Base-by-base conservation (phyloP, 2,888 invertebrate genomes). In the Sericinus montela region DNA sequence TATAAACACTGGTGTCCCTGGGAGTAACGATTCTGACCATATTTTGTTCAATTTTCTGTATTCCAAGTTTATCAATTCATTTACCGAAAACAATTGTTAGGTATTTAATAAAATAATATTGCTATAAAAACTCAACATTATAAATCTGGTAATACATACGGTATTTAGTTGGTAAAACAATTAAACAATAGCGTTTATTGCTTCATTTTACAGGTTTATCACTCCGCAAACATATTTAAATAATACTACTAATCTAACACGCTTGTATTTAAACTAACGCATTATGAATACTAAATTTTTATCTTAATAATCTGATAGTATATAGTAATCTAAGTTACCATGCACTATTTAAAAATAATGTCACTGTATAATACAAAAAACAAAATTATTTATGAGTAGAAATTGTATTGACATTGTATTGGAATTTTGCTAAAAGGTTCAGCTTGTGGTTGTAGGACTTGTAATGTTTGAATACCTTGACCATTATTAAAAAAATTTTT, bases 361-460 rank as follows among this genome's bases (percentile, higher is more conserved):
- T 15, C 10, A 4, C 23, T 29, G 15, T 43, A 35, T 35, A 13
- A 11, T 39, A 10, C 28, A 1, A 29, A 40, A n/a, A 40, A 25
- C 10, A 3, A 4, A 38, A 28, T 45, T 1, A 37, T 19, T 38
- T 19, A n/a, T 1, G 32, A 42, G 19, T 41, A 35, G 35, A 43
- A 23, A 35, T 34, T 35, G 2, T n/a, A 5, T 43, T 19, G 25
- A 28, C 6, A 0, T 32, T 11, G 11, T 11, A 25, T 25, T 25
- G 4, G 7, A 25, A 5, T 25, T 25, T 25, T 25, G 25, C 25
- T 25, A 25, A 7, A 56, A 45, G 57, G 56, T 57, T 56, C 56
- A 57, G 60, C 62, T 59, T 60, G 52, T 60, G 62, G 63, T 62
- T 60, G 63, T 25, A 51, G 28, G 51, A 45, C 52, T 38, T 47